These are phyloP conservation scores for Corvus cornix DNA, from an alignment of 2,113 vertebrate species.

Conservation along the genomic window DNA sequence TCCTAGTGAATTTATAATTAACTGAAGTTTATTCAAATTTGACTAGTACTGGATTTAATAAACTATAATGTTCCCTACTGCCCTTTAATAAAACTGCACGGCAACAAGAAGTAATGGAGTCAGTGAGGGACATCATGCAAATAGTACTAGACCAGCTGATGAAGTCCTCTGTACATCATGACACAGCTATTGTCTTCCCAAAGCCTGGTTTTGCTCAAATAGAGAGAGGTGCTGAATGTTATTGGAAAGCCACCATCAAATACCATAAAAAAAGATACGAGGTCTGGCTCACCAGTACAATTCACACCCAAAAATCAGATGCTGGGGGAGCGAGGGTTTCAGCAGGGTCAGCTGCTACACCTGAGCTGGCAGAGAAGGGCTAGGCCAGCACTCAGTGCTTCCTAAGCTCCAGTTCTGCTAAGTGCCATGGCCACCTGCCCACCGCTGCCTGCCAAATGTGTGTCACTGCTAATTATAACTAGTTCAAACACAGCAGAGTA, in stretches of 20 bases:
- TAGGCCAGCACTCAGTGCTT: neutral
- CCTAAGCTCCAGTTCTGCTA: constrained; percentile 3
- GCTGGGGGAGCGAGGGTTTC: neutral
- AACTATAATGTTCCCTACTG: neutral
- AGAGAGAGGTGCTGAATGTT: neutral
- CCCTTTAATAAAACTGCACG: constrained; percentile 20
- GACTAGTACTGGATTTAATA: constrained; percentile 18
- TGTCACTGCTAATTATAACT: neutral
- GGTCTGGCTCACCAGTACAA: neutral
- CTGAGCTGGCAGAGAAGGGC: constrained; percentile 9
- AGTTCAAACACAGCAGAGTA: neutral
- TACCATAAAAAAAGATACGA: neutral
- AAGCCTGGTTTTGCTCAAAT: neutral
- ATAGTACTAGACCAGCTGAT: neutral
- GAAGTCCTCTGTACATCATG: neutral
- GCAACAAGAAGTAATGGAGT: neutral
- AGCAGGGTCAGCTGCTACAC: neutral
- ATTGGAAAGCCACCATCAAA: neutral
- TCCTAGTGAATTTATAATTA: constrained; percentile 49
- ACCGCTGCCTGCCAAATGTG: neutral
- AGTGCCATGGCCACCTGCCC: constrained; percentile 35
- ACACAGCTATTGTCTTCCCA: neutral
- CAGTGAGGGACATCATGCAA: neutral
- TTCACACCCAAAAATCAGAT: neutral
- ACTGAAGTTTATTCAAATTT: constrained; percentile 41